Base-by-base conservation (phyloP, 2,888 invertebrate genomes). In the Amiota communis region DNA sequence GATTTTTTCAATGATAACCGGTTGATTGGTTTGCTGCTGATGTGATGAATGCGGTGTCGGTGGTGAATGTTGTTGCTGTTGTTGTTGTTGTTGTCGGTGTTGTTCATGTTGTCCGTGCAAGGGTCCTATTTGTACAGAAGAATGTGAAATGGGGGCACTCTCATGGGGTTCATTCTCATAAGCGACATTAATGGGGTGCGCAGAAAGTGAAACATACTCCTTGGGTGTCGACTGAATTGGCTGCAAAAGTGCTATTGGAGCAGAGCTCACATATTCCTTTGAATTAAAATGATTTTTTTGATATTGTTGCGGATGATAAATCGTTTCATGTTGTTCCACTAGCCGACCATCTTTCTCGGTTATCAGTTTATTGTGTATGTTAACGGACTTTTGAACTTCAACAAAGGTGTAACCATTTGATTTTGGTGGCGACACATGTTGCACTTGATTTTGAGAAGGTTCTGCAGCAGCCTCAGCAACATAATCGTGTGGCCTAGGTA, bases 351-450 rank as follows among this genome's bases (percentile, higher is more conserved):
- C 86, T 63, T 84, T 86, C 74, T 88, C 90, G 2, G 90, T 88
- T 11, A 90, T 87, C 15, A 89, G 86, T 69, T 89, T 87, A 75
- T 90, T 90, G 76, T 88, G 87, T 13, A 90, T 81, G 81, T 90
- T 85, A 17, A 93, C 89, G 0, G 93, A 93, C 86, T 93, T 91
- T 81, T 94, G 93, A 4, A 94, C 88, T 89, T 94, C 93, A 1
- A 94, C 93, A 51, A 91, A 87, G 0, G 92, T 92, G 79, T 90
- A 92, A 2, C 87, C 81, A 20, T 84, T 77, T 91, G 23, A 92
- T 84, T 85, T 78, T 0, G 76, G 71, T 4, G 78, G 73, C 0
- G 75, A 65, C 10, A 76, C 75, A 78, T 80, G 78, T 1, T 75
- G 81, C 8, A 72, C 4, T 69, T 80, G 65, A 11, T 74, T 80